Conservation (phyloP, 2,888 invertebrate species). For the Carcina quercana region DNA sequence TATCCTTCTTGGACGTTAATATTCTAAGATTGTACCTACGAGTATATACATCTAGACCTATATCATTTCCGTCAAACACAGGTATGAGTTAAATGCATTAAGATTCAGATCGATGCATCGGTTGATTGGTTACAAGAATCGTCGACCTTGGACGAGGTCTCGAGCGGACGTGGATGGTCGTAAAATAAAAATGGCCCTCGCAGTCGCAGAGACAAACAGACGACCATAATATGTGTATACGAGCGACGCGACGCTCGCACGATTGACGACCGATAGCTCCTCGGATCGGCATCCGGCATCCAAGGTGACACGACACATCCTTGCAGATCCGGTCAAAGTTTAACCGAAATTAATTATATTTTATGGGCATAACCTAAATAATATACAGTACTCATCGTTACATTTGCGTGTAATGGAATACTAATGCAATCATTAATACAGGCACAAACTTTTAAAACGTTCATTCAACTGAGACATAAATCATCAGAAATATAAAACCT, state of each 20-base stretch:
- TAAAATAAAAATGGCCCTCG: constrained; percentile 63
- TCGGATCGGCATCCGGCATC: constrained; percentile 66
- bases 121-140: constrained; percentile 36
- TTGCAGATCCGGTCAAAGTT: constrained; percentile 53
- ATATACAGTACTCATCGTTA: constrained; percentile 9
- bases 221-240: constrained; percentile 53
- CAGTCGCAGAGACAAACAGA: constrained; percentile 55
- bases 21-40: too few relatives aligned
- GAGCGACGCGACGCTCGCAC: constrained; percentile 59
- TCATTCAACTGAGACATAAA: constrained; percentile 19
- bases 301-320: constrained; percentile 69
- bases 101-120: constrained; percentile 32
- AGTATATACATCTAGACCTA: too few relatives aligned
- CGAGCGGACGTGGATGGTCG: constrained; percentile 62
- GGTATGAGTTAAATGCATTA: too few relatives aligned
- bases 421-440: too few relatives aligned
- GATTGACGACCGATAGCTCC: constrained; percentile 69
- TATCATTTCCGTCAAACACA: too few relatives aligned
- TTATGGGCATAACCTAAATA: constrained; percentile 22
- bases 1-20: too few relatives aligned
- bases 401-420: not conserved
- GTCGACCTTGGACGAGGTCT: constrained; percentile 60
- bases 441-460: too few relatives aligned
- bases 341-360: constrained; percentile 28
- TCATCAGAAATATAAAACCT: constrained; percentile 28